Evolutionary conservation across 2,888 invertebrate genomes (phyloP).

Genomic region (Phengaris arion): DNA sequence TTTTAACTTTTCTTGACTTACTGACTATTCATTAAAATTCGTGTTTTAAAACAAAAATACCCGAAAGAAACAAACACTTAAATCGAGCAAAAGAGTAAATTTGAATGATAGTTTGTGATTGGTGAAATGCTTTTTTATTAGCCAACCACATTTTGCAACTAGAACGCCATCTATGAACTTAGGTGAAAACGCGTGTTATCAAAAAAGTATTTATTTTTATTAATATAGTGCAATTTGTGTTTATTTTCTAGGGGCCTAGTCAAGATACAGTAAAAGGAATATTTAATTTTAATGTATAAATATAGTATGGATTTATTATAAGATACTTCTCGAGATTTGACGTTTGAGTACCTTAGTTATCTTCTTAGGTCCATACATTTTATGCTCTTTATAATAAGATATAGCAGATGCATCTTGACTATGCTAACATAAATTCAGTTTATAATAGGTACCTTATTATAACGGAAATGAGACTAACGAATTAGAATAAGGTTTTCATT

Average conservation of each 20-base stretch:
- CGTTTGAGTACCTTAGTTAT: background rate
- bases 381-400: background rate
- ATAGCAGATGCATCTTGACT: slow-evolving; percentile 22
- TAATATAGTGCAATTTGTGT: background rate
- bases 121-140: too few species aligned
- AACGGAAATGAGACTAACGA: slow-evolving; percentile 47
- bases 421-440: slow-evolving; percentile 5
- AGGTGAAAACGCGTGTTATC: background rate
- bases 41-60: too few species aligned
- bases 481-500: slow-evolving; percentile 41
- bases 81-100: too few species aligned
- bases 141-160: too few species aligned
- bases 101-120: too few species aligned
- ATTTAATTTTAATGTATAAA: background rate
- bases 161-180: background rate
- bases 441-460: background rate
- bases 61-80: too few species aligned
- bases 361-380: background rate
- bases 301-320: background rate
- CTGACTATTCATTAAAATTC: too few species aligned
- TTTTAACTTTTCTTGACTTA: too few species aligned
- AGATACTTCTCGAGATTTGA: background rate
- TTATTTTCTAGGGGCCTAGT: slow-evolving; percentile 19
- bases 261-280: background rate
- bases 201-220: background rate